Evolutionary conservation across 2,888 invertebrate genomes (phyloP), one percentile per base, ranked within the genome.

Genomic region (Hololepta plana): DNA sequence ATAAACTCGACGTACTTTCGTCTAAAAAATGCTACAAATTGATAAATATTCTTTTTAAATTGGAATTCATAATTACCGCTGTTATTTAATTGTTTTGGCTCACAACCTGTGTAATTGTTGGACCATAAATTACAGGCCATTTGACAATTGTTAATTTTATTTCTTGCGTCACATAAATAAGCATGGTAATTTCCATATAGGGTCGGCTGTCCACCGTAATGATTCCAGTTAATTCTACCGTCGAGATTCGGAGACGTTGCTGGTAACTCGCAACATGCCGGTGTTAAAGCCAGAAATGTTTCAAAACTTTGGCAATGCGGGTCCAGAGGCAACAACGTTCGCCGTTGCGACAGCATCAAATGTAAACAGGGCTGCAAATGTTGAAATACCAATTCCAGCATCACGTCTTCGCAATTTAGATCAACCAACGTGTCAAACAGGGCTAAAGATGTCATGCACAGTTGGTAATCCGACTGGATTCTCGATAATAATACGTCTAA

Each of bases 331-430:
- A 68, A 62, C 26, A 79, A 59, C 41, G 72, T 63, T 38, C 68
- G 62, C 31, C 75, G 60, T 53, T 82, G 80, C n/a, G 80, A 79
- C 28, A 76, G 61, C 72, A 77, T 72, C 12, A 84, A 67, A 53
- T 84, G 82, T 10, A 72, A 67, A 43, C 80, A 79, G 1, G 81
- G 79, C 40, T 74, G 64, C 36, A 95, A 61, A 48, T 88, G 75
- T 46, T 82, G 84, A 46, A 85, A 72, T 23, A 90, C 68, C 24
- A 95, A 59, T 46, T 91, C 88, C 40, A 90, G 59, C 82, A 96
- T 85, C 23, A 95, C 72, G 52, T 96, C 96, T 55, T 96, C 96
- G 56, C 90, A 93, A 54, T 91, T 84, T 33, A 95, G 59, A 42
- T 84, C 79, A 26, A 95, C 65, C 32, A 96, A 60, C 0, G 90